Percentiles rank a stretch among this genome's conserved stretches.
Conservation (phyloP, 2,797 vertebrate species). For the Eurystomus glaucurus region DNA sequence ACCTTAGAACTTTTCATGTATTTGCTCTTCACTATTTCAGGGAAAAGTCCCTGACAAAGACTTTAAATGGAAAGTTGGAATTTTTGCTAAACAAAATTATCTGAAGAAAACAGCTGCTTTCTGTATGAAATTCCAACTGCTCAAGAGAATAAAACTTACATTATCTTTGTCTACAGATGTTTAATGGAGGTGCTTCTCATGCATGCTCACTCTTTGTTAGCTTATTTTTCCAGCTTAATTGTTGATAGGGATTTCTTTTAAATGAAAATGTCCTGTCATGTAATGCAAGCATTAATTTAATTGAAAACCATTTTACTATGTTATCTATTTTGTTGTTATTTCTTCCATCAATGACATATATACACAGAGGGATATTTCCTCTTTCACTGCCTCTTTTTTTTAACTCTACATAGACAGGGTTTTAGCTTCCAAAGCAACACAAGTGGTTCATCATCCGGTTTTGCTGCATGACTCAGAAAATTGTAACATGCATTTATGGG, state of each 20-base stretch:
- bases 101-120: background rate
- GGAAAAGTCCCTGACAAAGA: background rate
- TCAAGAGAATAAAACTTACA: background rate
- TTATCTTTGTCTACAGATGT: background rate
- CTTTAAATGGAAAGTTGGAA: background rate
- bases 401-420: rapidly evolving
- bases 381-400: background rate
- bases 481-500: rapidly evolving
- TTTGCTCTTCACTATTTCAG: background rate
- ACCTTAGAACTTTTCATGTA: background rate
- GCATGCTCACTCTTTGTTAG: rapidly evolving
- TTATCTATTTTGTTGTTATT: background rate
- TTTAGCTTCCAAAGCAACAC: background rate
- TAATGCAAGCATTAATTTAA: background rate
- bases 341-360: background rate
- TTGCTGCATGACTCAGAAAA: background rate
- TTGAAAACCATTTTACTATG: background rate
- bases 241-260: background rate
- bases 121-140: background rate
- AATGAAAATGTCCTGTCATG: background rate
- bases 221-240: background rate
- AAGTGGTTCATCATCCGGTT: background rate
- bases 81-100: background rate
- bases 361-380: rapidly evolving
- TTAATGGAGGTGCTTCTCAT: background rate